Base-by-base conservation (phyloP, 2,797 vertebrate species). In the Epinephelus awoara region DNA sequence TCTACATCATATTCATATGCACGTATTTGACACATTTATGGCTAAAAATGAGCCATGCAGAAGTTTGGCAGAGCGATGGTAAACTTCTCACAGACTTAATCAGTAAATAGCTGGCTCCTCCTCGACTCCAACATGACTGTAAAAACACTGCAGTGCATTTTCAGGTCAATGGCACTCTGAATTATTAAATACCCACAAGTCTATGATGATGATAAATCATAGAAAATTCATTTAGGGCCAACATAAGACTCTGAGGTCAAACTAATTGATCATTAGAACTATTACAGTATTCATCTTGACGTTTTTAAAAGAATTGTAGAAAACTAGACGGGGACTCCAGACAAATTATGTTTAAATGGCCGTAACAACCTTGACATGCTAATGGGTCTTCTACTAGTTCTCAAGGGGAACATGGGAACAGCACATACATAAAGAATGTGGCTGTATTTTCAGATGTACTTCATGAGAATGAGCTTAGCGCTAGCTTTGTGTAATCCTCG, bases 401-500 rank as follows among this genome's bases (percentile, higher is more conserved):
- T 80, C 70, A 38, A 5, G 68, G 51, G 57, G 49, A 83, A 83
- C 78, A 77, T 66, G 83, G 70, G 85, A 82, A 71, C 79, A 13
- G 54, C 59, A 65, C 67, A 87, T 68, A 55, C 62, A 54, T 65
- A 6, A 89, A 73, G 87, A 92, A 90, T 91, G 85, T 63, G 75
- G 64, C 77, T 67, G 73, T 63, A 79, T 82, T 90, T 86, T 89
- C 62, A 58, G 88, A 72, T 50, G 54, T 75, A 76, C 67, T 90
- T 68, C 89, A 87, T 92, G 90, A 90, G 90, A 92, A 88, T 84
- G 83, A 67, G 90, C 90, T 93, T 93, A 91, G 79, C 2, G 29
- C 81, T 85, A 86, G 92, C 88, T 92, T 91, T 91, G 83, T 75
- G 80, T 93, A 93, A 94, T 94, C 93, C 91, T 80, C 47, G 4